Conservation (phyloP, 2,797 vertebrate species). For the Morelia viridis region DNA sequence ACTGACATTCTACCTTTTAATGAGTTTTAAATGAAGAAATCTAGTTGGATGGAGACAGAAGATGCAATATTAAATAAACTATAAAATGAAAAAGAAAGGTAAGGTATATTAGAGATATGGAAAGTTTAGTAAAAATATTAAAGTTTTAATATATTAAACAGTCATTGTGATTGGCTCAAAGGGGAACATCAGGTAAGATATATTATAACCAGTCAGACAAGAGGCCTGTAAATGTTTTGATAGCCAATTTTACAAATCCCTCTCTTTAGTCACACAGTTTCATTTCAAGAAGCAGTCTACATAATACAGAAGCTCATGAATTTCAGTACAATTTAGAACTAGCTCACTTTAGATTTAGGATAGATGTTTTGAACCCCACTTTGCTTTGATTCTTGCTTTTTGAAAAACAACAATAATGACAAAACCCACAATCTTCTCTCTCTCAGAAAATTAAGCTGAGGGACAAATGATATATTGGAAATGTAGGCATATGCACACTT, state of each 20-base stretch:
- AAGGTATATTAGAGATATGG: neutral
- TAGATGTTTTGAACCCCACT: neutral
- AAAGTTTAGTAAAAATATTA: neutral
- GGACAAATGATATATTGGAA: neutral
- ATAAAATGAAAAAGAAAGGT: neutral
- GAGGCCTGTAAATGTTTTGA: neutral
- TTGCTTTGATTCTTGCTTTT: neutral
- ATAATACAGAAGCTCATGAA: neutral
- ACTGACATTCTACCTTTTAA: neutral
- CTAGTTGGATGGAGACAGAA: neutral
- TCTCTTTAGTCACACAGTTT: neutral
- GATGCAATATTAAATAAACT: neutral
- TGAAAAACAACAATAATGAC: neutral
- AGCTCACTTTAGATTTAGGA: neutral
- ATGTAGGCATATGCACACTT: neutral
- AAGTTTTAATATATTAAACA: neutral
- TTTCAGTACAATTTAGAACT: neutral
- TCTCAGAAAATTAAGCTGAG: neutral
- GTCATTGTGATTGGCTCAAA: neutral
- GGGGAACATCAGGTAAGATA: neutral
- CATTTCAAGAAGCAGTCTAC: neutral
- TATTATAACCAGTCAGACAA: neutral
- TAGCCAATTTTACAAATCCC: neutral
- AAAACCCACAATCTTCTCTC: neutral
- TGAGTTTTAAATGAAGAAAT: constrained; percentile 28